These are phyloP conservation scores for Drosophila yakuba DNA, from an alignment of 1,140 invertebrate species.

Conservation along the genomic window DNA sequence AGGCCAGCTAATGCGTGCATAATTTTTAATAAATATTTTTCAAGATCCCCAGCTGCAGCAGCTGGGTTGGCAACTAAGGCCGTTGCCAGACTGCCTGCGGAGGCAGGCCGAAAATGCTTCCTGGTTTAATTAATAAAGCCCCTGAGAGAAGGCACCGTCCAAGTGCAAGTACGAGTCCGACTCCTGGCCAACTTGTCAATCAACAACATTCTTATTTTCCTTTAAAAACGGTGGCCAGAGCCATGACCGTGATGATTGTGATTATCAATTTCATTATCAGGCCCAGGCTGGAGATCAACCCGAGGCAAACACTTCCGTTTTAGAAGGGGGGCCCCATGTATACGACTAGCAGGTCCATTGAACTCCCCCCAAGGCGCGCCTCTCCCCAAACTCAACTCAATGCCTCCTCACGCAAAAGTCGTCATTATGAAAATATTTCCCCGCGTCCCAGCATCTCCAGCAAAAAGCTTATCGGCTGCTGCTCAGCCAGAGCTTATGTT, in stretches of 20 bases:
- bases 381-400: conserved; percentile 1
- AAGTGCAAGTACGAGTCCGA: background rate
- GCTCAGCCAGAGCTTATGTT: conserved; percentile 73
- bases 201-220: conserved; percentile 54
- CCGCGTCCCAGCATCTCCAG: conserved; percentile 12
- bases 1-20: conserved; percentile 74
- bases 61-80: conserved; percentile 12
- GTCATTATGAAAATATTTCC: conserved; percentile 57
- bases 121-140: conserved; percentile 77
- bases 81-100: conserved; percentile 19
- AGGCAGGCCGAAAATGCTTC: conserved; percentile 61
- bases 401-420: conserved; percentile 49
- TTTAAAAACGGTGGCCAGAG: conserved; percentile 19
- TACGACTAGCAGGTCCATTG: conserved; percentile 39
- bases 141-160: background rate
- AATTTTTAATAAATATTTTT: conserved; percentile 83
- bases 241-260: conserved; percentile 58
- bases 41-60: conserved; percentile 61
- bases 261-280: conserved; percentile 67
- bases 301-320: conserved; percentile 72
- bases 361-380: conserved; percentile 25
- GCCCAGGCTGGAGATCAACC: conserved; percentile 12
- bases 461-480: conserved; percentile 63
- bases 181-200: conserved; percentile 62
- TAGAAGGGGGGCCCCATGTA: background rate